These are phyloP conservation scores for Plebejus melissa DNA, from an alignment of 2,888 invertebrate genomes.

Conservation along the genomic window DNA sequence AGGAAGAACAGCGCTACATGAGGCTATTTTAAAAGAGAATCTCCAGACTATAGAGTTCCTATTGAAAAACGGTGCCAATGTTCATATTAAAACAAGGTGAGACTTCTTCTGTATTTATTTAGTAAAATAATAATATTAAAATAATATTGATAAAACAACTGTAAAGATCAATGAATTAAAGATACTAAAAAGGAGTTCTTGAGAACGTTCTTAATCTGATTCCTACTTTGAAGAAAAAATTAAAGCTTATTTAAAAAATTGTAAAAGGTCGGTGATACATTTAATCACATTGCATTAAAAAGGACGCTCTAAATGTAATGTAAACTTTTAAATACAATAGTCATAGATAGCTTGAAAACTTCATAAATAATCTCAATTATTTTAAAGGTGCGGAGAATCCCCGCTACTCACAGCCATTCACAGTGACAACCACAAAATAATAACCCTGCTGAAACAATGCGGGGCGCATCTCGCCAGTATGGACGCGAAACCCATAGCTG, in stretches of 20 bases:
- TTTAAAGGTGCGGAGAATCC: slow-evolving; percentile 80
- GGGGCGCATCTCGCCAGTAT: slow-evolving; percentile 86
- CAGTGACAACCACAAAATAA: slow-evolving; percentile 80
- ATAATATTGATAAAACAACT: too few species aligned
- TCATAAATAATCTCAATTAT: neutral
- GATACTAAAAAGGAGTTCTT: too few species aligned
- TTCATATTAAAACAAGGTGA: slow-evolving; percentile 86
- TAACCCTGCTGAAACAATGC: slow-evolving; percentile 83
- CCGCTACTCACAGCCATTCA: slow-evolving; percentile 85
- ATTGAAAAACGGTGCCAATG: slow-evolving; percentile 88
- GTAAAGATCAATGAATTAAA: too few species aligned
- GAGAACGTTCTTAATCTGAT: too few species aligned
- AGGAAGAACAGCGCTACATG: slow-evolving; percentile 87
- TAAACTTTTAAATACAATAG: too few species aligned
- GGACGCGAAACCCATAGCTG: slow-evolving; percentile 78
- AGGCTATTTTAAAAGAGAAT: slow-evolving; percentile 87
- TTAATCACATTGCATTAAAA: too few species aligned
- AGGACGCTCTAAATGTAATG: too few species aligned
- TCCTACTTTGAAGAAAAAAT: too few species aligned
- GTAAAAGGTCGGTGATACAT: too few species aligned
- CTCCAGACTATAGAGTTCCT: slow-evolving; percentile 84
- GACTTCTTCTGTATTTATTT: neutral
- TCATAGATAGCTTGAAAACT: too few species aligned
- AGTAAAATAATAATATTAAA: too few species aligned
- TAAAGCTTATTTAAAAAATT: too few species aligned